Conservation (phyloP, 2,888 invertebrate species). For the Drosophila meridionalis region DNA sequence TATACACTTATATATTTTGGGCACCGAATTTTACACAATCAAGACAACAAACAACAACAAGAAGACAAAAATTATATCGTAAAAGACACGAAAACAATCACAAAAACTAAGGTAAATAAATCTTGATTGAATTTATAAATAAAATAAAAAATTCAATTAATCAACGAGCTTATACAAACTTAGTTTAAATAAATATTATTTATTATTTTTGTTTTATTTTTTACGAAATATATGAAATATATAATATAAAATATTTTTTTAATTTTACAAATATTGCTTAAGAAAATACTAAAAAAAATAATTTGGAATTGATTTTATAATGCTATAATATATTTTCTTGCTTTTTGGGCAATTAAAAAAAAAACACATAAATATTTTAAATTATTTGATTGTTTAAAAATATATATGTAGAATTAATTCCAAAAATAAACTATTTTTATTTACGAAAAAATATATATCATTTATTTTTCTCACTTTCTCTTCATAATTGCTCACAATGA, state of each 20-base stretch:
- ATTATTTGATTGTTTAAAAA: neutral
- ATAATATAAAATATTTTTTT: neutral
- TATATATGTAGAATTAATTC: too few species aligned
- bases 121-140: neutral
- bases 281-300: neutral
- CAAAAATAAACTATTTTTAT: too few species aligned
- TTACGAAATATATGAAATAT: neutral
- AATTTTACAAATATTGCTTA: neutral
- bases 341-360: neutral
- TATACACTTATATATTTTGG: slow-evolving; percentile 71
- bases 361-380: neutral
- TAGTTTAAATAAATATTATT: neutral
- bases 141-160: neutral
- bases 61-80: slow-evolving; percentile 59
- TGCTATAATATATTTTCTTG: neutral
- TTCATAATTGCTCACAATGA: neutral
- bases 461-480: neutral
- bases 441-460: too few species aligned
- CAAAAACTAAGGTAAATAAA: slow-evolving; percentile 74
- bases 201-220: neutral
- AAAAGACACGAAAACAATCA: slow-evolving; percentile 80
- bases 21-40: slow-evolving; percentile 74
- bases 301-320: too few species aligned
- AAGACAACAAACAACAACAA: slow-evolving; percentile 49
- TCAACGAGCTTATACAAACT: neutral